These are phyloP conservation scores for Clamator glandarius DNA, from an alignment of 2,797 vertebrate species.

Conservation along the genomic window DNA sequence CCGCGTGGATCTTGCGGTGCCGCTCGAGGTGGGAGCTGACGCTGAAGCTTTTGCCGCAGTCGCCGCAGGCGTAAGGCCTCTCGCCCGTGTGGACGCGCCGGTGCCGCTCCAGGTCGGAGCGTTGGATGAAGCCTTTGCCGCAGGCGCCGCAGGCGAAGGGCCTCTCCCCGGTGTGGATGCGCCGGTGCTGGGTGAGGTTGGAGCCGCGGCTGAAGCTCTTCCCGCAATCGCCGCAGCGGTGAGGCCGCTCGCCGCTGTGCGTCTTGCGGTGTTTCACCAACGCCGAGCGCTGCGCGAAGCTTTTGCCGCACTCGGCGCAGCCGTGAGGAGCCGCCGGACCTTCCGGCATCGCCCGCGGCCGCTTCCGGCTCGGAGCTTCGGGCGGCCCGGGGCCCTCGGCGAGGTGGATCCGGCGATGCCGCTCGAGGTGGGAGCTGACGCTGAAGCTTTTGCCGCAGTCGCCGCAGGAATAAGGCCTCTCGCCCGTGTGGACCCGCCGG, in stretches of 20 bases:
- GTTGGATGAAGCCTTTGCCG: slow-evolving; percentile 32
- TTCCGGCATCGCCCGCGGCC: rapidly evolving
- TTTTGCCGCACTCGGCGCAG: slow-evolving; percentile 4
- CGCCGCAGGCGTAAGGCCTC: background rate
- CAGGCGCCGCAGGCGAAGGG: background rate
- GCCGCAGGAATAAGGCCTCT: background rate
- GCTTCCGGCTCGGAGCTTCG: background rate
- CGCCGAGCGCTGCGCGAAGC: background rate
- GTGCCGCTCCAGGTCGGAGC: slow-evolving; percentile 28
- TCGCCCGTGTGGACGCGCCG: slow-evolving; percentile 36
- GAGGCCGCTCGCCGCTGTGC: background rate
- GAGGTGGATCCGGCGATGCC: slow-evolving; percentile 6
- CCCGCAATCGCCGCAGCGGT: slow-evolving; percentile 16
- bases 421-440: slow-evolving; percentile 49
- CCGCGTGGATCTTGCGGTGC: slow-evolving; percentile 24
- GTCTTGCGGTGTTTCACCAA: slow-evolving; percentile 30
- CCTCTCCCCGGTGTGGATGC: slow-evolving; percentile 41
- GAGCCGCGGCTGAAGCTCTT: slow-evolving; percentile 59
- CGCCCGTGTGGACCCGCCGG: background rate
- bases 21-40: slow-evolving; percentile 39
- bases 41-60: slow-evolving; percentile 40
- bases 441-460: slow-evolving; percentile 71
- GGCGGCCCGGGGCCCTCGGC: background rate
- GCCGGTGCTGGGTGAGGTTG: slow-evolving; percentile 48
- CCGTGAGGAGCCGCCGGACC: background rate